Conservation (phyloP, 1,140 invertebrate species). For the Philopotamus ludificatus region DNA sequence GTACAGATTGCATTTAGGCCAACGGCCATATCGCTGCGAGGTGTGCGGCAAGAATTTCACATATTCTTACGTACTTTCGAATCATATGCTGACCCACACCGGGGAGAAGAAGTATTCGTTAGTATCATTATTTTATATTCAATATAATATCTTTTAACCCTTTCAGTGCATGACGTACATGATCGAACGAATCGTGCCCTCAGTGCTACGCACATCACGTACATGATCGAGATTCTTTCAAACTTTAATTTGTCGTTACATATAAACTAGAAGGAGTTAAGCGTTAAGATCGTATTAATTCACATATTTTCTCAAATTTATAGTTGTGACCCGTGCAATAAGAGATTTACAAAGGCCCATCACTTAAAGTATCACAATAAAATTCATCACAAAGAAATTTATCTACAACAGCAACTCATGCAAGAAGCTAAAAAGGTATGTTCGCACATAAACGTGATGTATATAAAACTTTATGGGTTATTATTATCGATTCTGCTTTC, state of each 20-base stretch:
- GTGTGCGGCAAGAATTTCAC: constrained; percentile 72
- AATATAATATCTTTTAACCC: too few relatives aligned
- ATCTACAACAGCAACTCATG: constrained; percentile 51
- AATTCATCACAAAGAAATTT: constrained; percentile 55
- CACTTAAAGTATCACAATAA: constrained; percentile 57
- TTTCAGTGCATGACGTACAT: too few relatives aligned
- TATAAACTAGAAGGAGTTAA: not conserved
- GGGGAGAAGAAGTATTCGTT: constrained; percentile 66
- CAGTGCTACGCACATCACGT: too few relatives aligned
- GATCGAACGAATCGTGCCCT: too few relatives aligned
- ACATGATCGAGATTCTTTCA: too few relatives aligned
- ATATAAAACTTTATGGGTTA: not conserved
- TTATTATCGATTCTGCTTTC: constrained; percentile 16
- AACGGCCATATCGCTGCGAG: constrained; percentile 69
- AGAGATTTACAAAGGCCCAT: constrained; percentile 56
- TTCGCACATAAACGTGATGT: not conserved
- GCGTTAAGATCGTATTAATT: not conserved
- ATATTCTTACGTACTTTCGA: constrained; percentile 70
- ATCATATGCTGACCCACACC: constrained; percentile 74
- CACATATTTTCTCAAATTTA: constrained; percentile 10
- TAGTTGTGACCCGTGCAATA: constrained; percentile 53
- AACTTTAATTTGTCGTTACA: too few relatives aligned
- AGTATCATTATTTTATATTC: constrained; percentile 33
- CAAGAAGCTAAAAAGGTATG: constrained; percentile 47
- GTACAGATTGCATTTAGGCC: constrained; percentile 57